Evolutionary conservation across 2,797 vertebrate species (phyloP), one percentile per base, ranked within the genome.

Genomic region (Paguma larvata): DNA sequence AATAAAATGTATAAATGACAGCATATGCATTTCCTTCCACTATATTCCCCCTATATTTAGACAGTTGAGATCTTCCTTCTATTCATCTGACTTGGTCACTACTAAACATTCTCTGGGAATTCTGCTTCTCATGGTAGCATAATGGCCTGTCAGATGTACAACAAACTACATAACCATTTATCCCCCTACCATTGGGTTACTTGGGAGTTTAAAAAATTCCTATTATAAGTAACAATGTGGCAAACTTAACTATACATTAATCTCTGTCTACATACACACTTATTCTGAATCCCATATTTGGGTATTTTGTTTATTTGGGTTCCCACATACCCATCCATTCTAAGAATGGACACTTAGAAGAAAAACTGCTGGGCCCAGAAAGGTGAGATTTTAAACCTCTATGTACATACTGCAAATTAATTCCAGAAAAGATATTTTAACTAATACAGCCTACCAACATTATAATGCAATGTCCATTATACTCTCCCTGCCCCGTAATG

Each of bases 171-270:
- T 67, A 78, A 73, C 88, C 30, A 32, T 87, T 65, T 56, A 80
- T 62, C 21, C 25, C n/a, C 12, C 27, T 72, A 85, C 83, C 38
- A 70, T 14, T 77, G 38, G 62, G 72, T 19, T 89, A 59, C 56
- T 18, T 3, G 19, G 56, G 73, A 72, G 51, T 65, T 95, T 87
- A 2, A 78, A 82, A 80, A 59, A 51, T 91, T 82, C 53, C 90
- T 92, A 34, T 93, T 96, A 78, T 56, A 90, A 82, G 63, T 87
- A 92, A 96, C 67, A 97, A 96, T 85, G 67, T 44, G 78, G 73
- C 46, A 38, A 89, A 95, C 30, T 41, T 92, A 91, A 97, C 38
- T 91, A 67, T 83, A 32, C 87, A 97, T 97, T 97, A 87, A 96
- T 97, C 89, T 93, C 62, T 97, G 62, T 92, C 87, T 53, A 34